Percentiles rank a stretch among this genome's conserved stretches.
phyloP scores from a whole-genome alignment of 2,113 vertebrate genomes.

The Myotis lucifugus region DNA sequence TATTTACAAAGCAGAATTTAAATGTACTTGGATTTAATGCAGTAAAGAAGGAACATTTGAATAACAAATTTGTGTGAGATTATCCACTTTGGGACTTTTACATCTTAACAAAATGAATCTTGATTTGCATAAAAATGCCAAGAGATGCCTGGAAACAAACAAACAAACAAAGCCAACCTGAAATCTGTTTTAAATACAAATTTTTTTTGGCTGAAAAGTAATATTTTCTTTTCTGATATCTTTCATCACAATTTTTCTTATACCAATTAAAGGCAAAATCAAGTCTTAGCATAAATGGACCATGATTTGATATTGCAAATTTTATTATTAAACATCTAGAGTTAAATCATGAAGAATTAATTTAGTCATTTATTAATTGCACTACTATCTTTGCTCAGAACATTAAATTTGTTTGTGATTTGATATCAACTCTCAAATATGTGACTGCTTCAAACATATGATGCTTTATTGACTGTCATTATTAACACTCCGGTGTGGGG shows the following conservation, averaged over 20 bases:
- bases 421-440: conserved; percentile 17
- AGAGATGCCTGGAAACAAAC: neutral
- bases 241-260: conserved; percentile 5
- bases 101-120: conserved; percentile 57
- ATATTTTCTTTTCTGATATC: conserved; percentile 44
- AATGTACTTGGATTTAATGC: conserved; percentile 23
- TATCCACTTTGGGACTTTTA: conserved; percentile 21
- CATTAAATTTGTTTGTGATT: conserved; percentile 24
- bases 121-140: conserved; percentile 64
- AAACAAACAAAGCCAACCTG: neutral
- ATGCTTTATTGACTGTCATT: conserved; percentile 13
- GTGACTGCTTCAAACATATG: neutral
- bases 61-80: conserved; percentile 39
- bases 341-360: neutral
- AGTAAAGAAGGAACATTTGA: conserved; percentile 28
- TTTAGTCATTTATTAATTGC: neutral
- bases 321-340: neutral
- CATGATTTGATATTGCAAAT: neutral
- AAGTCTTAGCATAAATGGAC: neutral
- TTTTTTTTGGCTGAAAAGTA: conserved; percentile 38
- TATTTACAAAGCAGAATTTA: conserved; percentile 16
- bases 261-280: neutral
- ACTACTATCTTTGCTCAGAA: neutral
- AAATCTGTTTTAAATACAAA: conserved; percentile 39
- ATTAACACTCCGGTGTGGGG: too few relatives aligned